Base-by-base conservation (phyloP, 2,888 invertebrate species). In the Ctenicera cuprea region DNA sequence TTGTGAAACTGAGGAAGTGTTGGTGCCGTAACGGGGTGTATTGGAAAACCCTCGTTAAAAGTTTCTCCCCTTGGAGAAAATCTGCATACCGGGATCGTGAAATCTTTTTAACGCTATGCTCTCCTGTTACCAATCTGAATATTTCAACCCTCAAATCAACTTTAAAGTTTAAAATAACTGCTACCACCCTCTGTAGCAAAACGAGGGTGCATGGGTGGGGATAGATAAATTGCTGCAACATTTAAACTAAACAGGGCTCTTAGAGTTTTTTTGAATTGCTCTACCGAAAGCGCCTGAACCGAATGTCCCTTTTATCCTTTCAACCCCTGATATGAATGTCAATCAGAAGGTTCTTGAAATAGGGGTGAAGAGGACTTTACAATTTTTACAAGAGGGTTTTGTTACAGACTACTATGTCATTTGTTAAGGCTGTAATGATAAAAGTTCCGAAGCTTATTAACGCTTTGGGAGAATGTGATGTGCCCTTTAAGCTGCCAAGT, bases 361-460 rank as follows among this genome's bases (percentile, higher is more conserved):
- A 37, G 38, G 38, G 20, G 43, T 61, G 43, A 63, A 70, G 67
- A 33, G 20, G 33, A 30, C 22, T 64, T 48, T 18, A 33, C 45
- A 9, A 48, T 62, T 62, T 48, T 61, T 22, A 43, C 52, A 14
- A 52, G 41, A 20, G 38, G 38, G 41, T 26, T 45, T 52, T 73
- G 33, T 86, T 85, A 0, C 81, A 92, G 92, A 77, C 90, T n/a
- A 91, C 91, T 8, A 75, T 90, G 65, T 89, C 91, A 0, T 80
- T 88, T 0, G 85, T 91, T 11, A 92, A 92, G 83, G 87, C 91
- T 0, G 85, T 92, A 48, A 87, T 90, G 85, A 83, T 89, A 0
- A 87, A 88, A 59, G 88, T 89, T 7, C 92, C 92, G 0, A 86
- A 87, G 11, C 90, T 90, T 1, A 90, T 90, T 89, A 91, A 91